These are phyloP conservation scores for Euthynnus affinis DNA, from an alignment of 2,797 vertebrate species.

Conservation along the genomic window DNA sequence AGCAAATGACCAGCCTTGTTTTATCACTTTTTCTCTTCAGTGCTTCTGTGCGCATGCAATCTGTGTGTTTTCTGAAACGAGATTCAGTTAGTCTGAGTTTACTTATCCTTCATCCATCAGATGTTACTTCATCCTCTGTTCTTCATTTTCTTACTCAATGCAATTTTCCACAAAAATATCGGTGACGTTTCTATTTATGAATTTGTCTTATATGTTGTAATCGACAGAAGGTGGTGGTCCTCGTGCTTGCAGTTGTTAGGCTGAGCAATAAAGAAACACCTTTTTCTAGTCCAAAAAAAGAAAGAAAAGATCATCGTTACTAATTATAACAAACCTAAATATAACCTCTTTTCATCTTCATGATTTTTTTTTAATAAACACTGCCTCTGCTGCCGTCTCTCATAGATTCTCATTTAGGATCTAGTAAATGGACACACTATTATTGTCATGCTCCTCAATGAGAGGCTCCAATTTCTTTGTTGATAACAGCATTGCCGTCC, in stretches of 20 bases:
- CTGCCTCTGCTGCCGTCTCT: background rate
- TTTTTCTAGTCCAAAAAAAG: background rate
- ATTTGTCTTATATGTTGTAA: background rate
- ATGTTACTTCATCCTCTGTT: constrained; percentile 10
- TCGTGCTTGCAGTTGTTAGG: background rate
- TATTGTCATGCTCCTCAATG: constrained; percentile 24
- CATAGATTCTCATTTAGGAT: constrained; percentile 24
- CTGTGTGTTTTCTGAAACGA: background rate
- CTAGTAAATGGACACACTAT: constrained; percentile 12
- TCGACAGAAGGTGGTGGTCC: background rate
- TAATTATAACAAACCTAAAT: constrained; percentile 19
- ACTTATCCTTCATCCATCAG: no score
- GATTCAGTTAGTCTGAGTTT: constrained; percentile 14
- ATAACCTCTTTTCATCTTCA: background rate
- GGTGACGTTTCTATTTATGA: constrained; percentile 43
- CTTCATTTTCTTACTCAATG: constrained; percentile 32
- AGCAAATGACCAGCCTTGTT: constrained; percentile 2
- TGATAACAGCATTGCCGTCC: constrained; percentile 43
- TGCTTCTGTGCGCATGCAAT: background rate
- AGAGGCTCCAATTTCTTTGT: constrained; percentile 43
- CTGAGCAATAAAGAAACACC: background rate
- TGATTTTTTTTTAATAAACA: background rate
- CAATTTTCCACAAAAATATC: constrained; percentile 36
- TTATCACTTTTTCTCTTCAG: background rate
- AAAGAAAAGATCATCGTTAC: background rate